Evolutionary conservation across 2,797 vertebrate species (phyloP), one percentile per base, ranked within the genome.

Genomic region (Acanthurus leucopareius): DNA sequence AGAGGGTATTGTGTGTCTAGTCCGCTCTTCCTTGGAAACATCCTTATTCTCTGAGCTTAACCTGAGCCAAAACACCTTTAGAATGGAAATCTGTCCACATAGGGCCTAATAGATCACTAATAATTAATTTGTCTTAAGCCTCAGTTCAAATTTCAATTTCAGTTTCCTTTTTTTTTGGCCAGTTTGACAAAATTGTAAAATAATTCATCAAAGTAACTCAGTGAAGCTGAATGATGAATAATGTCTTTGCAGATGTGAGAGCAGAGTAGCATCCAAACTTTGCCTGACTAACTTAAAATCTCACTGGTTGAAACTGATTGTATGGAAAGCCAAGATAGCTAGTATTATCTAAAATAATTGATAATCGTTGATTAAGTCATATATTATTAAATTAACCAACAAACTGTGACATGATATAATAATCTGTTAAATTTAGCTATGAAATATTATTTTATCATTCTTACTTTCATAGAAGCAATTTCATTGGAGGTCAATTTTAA

Each of bases 11-110:
- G 65, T 44, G 66, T 68, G 35, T 59, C 25, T 16, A 44, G 42
- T 72, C 70, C 5, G 45, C 61, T 62, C 4, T 64, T 79, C 58
- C 57, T 77, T 38, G 48, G 69, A 86, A 77, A 77, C 73, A 69
- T 71, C 80, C 80, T 72, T 67, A 87, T 79, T 80, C 53, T 69
- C 57, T 71, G 67, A 76, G 60, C 69, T 80, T 73, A 44, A 65
- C 72, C 90, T 79, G 83, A 91, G 89, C 85, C 77, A 82, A 74
- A 84, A 77, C 76, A 80, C 86, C 79, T 92, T 93, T 90, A 87
- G 88, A 88, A 92, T 91, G 90, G 90, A 95, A 91, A 89, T 92
- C 93, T 91, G 89, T 91, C 88, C 92, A 44, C n/a, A 42, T 20
- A 28, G 38, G 70, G 54, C 67, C 61, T 7, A 15, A 53, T 70